Percentiles rank a stretch among this genome's conserved stretches.
Evolutionary conservation across 2,113 vertebrate species (phyloP).

Genomic region (Dromas ardeola): DNA sequence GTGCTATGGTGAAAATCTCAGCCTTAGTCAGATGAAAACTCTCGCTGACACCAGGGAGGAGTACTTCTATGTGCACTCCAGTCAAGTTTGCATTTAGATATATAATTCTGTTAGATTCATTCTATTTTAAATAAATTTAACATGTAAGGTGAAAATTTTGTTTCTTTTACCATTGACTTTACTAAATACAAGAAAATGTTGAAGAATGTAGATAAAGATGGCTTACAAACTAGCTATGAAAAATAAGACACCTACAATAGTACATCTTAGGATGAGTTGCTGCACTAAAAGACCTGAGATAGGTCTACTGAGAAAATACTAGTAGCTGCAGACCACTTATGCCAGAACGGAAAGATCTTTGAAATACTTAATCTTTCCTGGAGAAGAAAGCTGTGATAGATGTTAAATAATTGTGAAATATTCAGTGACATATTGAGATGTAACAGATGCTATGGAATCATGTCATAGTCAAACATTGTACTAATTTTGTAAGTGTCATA

Average conservation of each 20-base stretch:
- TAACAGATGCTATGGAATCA: conserved; percentile 43
- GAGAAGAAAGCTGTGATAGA: conserved; percentile 32
- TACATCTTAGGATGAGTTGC: neutral
- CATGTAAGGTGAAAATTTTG: neutral
- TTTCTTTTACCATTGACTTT: neutral
- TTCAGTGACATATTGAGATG: conserved; percentile 35
- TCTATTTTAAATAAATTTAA: neutral
- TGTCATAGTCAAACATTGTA: conserved; percentile 39
- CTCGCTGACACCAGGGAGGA: neutral
- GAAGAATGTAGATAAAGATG: neutral
- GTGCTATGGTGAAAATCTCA: neutral
- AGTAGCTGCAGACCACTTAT: neutral
- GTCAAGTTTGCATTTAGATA: neutral
- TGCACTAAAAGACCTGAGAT: neutral
- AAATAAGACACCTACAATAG: neutral
- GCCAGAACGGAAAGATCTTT: neutral
- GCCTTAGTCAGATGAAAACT: neutral
- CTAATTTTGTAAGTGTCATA: conserved; percentile 37
- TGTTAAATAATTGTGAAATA: conserved; percentile 58
- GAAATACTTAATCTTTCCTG: neutral
- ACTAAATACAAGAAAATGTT: neutral
- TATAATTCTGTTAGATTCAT: neutral
- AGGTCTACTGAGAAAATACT: neutral
- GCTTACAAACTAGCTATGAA: neutral
- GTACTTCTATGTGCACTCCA: neutral